Evolutionary conservation across 2,888 invertebrate genomes (phyloP), one percentile per base, ranked within the genome.

Genomic region (Rotaria socialis): DNA sequence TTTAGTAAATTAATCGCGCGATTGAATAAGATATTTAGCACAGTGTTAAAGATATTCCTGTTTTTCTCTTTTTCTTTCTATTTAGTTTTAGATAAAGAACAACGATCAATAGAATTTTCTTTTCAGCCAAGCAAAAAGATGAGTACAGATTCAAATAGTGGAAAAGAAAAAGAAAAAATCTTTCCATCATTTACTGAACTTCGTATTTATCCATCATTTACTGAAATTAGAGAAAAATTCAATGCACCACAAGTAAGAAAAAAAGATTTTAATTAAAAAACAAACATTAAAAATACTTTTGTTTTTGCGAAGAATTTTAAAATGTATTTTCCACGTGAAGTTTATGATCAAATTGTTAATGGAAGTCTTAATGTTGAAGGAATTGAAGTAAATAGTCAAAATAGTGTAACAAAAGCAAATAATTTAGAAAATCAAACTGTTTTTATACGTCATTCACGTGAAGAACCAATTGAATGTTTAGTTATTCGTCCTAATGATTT

Each of bases 191-290:
- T 47, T 47, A 80, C 75, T 4, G 75, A 80, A 80, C 47, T 85
- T 24, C 55, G 85, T 41, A 58, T 85, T 22, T 85, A 85, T 85
- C 85, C 85, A 58, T 55, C 85, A 58, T 85, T 85, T 55, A 58
- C 85, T 22, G 85, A 85, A 58, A 58, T 85, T 55, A n/a, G 85
- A 24, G 85, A 85, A 56, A 35, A 56, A 41, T 41, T 85, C 24
- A 35, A 58, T 41, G 58, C 85, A 41, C 41, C 50, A 22, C 55
- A 52, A 43, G 55, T 55, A 56, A 1, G 27, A 35, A 10, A 43
- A 35, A 10, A 43, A 80, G 16, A 52, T 16, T 52, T 16, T 52
- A 2, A 52, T 52, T 52, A 8, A 14, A 52, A 16, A 16, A 52
- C 1, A 16, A 14, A 52, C 14, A 14, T 50, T 50, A 14, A 16